Percentiles rank a stretch among this genome's conserved stretches.
phyloP scores from a whole-genome alignment of 2,797 vertebrate species.

The Chaetodon trifasciatus region DNA sequence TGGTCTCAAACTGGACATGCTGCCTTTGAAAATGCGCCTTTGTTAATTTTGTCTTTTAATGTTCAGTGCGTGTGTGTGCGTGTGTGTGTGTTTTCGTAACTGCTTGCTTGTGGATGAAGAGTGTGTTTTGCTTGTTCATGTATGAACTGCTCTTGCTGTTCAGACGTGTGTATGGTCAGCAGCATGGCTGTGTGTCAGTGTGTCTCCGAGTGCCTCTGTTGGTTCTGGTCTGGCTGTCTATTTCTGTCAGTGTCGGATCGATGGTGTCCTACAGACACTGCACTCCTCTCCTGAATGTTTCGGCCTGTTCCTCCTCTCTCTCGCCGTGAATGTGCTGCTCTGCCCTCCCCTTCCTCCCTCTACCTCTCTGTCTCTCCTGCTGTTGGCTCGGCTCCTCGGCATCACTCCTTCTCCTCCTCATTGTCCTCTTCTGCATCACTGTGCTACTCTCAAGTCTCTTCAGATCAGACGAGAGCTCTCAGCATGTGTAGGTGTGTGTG shows the following conservation, averaged over 20 bases:
- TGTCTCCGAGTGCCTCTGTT: conserved; percentile 43
- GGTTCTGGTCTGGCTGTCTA: conserved; percentile 67
- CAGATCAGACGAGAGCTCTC: conserved; percentile 51
- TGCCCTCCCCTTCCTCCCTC: conserved; percentile 32
- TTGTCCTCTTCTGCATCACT: conserved; percentile 54
- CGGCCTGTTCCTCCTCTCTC: conserved; percentile 37
- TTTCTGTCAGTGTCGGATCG: conserved; percentile 71
- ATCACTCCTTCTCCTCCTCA: conserved; percentile 50
- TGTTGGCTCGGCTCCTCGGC: conserved; percentile 48
- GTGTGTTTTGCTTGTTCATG: conserved; percentile 11
- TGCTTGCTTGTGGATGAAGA: conserved; percentile 1
- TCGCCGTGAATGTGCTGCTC: conserved; percentile 25
- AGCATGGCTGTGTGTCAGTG: conserved; percentile 48
- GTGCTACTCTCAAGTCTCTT: conserved; percentile 50
- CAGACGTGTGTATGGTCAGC: conserved; percentile 42
- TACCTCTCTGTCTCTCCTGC: conserved; percentile 30
- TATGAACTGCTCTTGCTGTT: conserved; percentile 39
- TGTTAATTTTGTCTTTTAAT: not conserved
- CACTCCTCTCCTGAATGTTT: conserved; percentile 60
- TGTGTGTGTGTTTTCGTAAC: not conserved
- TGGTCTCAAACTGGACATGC: not conserved
- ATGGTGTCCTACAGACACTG: conserved; percentile 68
- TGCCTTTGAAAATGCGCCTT: not conserved
- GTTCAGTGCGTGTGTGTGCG: not conserved
- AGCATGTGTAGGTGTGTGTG: conserved; percentile 18